Base-by-base conservation (phyloP, 2,797 vertebrate species). In the Monodelphis domestica region DNA sequence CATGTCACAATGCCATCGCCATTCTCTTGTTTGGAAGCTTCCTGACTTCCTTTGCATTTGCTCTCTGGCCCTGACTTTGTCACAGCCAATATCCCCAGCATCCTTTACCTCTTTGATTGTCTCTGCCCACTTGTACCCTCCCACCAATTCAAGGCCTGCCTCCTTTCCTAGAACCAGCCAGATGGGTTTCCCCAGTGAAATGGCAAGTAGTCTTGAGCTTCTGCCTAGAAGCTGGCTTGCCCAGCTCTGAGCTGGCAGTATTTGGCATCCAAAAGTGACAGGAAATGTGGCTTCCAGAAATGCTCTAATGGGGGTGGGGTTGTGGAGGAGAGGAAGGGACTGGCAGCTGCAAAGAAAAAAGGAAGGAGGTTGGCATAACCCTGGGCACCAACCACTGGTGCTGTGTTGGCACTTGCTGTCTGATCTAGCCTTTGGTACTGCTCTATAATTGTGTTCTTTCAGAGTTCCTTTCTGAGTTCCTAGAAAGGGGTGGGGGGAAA, bases 261-360 rank as follows among this genome's bases (percentile, higher is more conserved):
- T 53, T 54, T 89, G 0, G 0, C 29, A 53, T 95, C 96, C 59
- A 63, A 24, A 97, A 97, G 95, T 92, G 96, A 96, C 92, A 94
- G 92, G 96, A 97, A 97, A 96, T 94, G 93, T 93, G 97, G 90
- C 93, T 94, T 97, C 97, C 97, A 97, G 96, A 97, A 95, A 93
- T 78, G 57, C 89, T 96, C 88, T 33, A 63, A 95, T 95, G 95
- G 26, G 38, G 9, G 11, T 84, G 50, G 28, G 70, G 9, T n/a
- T n/a, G n/a, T n/a, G n/a, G 95, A 89, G 78, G 94, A 95, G 95
- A 91, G 94, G 92, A 93, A 53, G 90, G 91, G 93, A 30, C 78
- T 94, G 93, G 59, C 88, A 96, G 93, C 54, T 55, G 45, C 3
- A 53, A 91, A 88, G 92, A 92, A 92, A 95, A 56, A 89, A 63